Evolutionary conservation across 2,113 vertebrate species (phyloP).

Genomic region (Telmatochromis sp.): DNA sequence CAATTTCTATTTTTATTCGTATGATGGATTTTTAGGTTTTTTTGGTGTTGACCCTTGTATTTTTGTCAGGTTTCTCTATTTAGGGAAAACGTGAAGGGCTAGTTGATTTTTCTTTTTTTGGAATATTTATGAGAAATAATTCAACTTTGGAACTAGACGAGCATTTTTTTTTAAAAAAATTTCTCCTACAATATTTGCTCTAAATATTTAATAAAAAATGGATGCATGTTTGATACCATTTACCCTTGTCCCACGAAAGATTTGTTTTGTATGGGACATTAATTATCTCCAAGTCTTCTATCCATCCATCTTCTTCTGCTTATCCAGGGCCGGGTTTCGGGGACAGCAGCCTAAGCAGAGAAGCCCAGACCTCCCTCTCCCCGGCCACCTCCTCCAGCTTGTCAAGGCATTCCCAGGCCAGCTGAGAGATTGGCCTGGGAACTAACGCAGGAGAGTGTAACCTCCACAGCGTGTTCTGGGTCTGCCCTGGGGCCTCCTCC

Average conservation of each 20-base stretch:
- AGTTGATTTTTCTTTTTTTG: not conserved
- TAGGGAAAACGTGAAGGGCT: not conserved
- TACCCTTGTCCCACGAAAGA: not conserved
- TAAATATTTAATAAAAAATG: not conserved
- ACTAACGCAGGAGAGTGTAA: not conserved
- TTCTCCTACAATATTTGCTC: not conserved
- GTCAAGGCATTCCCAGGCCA: not conserved
- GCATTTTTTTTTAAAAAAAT: not conserved
- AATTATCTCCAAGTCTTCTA: not conserved
- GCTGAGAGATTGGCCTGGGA: not conserved
- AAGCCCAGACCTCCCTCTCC: not conserved
- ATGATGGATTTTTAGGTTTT: not conserved
- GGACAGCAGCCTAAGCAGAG: not conserved
- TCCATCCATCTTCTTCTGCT: not conserved
- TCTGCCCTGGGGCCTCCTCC: not conserved
- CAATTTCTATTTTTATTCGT: not conserved
- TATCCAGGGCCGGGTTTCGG: not conserved
- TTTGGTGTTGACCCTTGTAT: not conserved
- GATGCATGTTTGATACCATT: not conserved
- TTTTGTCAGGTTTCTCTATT: not conserved
- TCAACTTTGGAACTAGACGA: not conserved
- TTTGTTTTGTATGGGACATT: not conserved
- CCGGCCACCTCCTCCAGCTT: not conserved
- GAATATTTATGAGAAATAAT: not conserved
- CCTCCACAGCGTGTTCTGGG: fast-evolving